A percentile compares a stretch with the other conserved stretches of the same genome.
phyloP scores from a whole-genome alignment of 2,888 invertebrate species.

The Tetragonula carbonaria region DNA sequence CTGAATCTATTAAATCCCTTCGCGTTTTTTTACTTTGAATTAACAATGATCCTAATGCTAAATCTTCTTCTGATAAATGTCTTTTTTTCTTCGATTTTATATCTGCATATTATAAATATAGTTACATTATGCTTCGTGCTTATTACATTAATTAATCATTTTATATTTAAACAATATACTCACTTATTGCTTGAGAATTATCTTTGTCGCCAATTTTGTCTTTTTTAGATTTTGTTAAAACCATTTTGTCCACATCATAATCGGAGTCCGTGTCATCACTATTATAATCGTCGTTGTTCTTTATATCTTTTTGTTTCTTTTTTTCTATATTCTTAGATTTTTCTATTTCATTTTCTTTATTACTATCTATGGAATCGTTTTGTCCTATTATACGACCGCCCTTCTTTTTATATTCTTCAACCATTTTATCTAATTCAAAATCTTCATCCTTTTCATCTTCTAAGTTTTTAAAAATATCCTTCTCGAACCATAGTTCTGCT shows the following conservation, averaged over 20 bases:
- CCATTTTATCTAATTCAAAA: conserved; percentile 92
- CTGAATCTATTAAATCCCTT: conserved; percentile 94
- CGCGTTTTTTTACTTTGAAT: conserved; percentile 95
- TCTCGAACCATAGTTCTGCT: conserved; percentile 94
- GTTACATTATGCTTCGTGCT: neutral
- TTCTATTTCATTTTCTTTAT: conserved; percentile 64
- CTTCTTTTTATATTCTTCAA: conserved; percentile 89
- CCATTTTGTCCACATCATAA: conserved; percentile 84
- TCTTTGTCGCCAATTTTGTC: conserved; percentile 84
- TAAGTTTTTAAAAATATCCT: conserved; percentile 92
- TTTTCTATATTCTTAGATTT: conserved; percentile 72
- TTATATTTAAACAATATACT: conserved; percentile 51
- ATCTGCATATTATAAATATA: conserved; percentile 78
- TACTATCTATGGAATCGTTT: conserved; percentile 60
- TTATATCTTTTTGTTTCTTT: conserved; percentile 64
- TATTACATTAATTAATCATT: neutral
- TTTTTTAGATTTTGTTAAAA: conserved; percentile 61
- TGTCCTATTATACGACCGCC: conserved; percentile 86
- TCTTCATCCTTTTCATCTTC: conserved; percentile 94
- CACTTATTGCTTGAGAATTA: conserved; percentile 89
- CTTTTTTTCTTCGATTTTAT: conserved; percentile 86
- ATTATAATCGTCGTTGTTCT: conserved; percentile 11
- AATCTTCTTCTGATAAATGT: conserved; percentile 93
- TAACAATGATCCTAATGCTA: conserved; percentile 96
- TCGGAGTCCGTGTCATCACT: conserved; percentile 82